Conservation (phyloP, 2,888 invertebrate genomes). For the Ferrisia virgata region DNA sequence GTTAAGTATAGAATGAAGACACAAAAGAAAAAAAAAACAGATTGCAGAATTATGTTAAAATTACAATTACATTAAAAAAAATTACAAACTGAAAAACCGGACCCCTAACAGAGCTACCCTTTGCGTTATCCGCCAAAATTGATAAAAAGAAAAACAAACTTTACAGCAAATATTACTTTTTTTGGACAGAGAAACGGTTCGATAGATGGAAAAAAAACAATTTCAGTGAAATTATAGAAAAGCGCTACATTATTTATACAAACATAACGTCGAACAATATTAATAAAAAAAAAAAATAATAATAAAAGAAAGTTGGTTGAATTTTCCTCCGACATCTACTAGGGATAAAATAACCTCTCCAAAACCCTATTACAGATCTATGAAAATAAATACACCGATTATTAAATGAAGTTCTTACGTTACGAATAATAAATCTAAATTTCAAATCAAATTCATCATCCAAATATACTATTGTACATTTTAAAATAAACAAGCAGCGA, state of each 20-base stretch:
- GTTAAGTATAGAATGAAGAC: slow-evolving; percentile 25
- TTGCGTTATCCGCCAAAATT: not conserved
- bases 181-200: too few relatives aligned
- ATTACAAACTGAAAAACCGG: slow-evolving; percentile 18
- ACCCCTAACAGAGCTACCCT: not conserved
- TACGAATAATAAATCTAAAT: slow-evolving; percentile 26
- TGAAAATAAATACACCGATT: slow-evolving; percentile 55
- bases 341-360: slow-evolving; percentile 78
- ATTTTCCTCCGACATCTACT: slow-evolving; percentile 65
- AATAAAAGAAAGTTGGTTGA: not conserved
- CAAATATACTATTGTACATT: slow-evolving; percentile 11
- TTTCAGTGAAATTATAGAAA: not conserved
- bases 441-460: not conserved
- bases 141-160: too few relatives aligned
- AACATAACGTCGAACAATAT: slow-evolving; percentile 17
- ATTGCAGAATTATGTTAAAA: slow-evolving; percentile 22
- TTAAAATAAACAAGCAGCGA: slow-evolving; percentile 31
- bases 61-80: not conserved
- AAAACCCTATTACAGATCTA: slow-evolving; percentile 74
- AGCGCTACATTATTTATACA: not conserved
- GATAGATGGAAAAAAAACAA: not conserved
- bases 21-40: not conserved
- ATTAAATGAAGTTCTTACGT: not conserved
- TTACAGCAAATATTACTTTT: too few relatives aligned
- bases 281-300: slow-evolving; percentile 22